These are phyloP conservation scores for Cyclina sinensis DNA, from an alignment of 1,140 invertebrate genomes.

Conservation along the genomic window DNA sequence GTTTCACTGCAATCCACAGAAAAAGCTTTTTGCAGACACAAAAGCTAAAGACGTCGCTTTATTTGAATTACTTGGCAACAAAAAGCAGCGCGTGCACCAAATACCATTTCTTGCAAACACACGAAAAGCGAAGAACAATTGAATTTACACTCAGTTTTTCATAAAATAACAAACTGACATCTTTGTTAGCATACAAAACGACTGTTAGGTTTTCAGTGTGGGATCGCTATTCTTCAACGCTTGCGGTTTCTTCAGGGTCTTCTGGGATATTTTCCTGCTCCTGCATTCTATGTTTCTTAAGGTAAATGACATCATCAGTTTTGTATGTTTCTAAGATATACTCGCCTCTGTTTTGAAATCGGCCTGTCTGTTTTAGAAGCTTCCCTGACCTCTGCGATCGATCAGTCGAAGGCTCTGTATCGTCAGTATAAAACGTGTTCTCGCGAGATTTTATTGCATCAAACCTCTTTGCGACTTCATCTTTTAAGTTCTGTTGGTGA, in stretches of 20 bases:
- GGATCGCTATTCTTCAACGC: background rate
- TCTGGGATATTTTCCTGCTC: constrained; percentile 48
- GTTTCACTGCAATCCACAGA: constrained; percentile 13
- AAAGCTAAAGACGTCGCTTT: background rate
- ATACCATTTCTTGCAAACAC: background rate
- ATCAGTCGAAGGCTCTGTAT: background rate
- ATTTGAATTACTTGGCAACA: background rate
- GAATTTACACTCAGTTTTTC: background rate
- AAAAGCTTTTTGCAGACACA: constrained; percentile 2
- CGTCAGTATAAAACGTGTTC: constrained; percentile 51
- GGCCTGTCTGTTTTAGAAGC: constrained; percentile 3
- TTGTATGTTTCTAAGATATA: constrained; percentile 65
- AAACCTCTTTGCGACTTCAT: constrained; percentile 55
- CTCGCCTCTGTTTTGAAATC: constrained; percentile 59
- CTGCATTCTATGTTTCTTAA: constrained; percentile 53
- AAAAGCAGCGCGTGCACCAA: background rate
- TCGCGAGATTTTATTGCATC: constrained; percentile 65
- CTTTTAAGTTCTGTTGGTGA: constrained; percentile 51
- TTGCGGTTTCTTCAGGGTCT: constrained; percentile 23
- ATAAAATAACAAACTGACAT: background rate
- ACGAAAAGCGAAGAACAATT: background rate
- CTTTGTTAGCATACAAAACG: background rate
- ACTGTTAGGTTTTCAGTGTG: background rate
- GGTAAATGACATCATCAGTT: constrained; percentile 63
- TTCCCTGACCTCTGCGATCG: constrained; percentile 16